A percentile compares a stretch with the other conserved stretches of the same genome.
These are phyloP conservation scores for Microtus pennsylvanicus DNA, from an alignment of 2,113 vertebrate species.

Conservation along the genomic window DNA sequence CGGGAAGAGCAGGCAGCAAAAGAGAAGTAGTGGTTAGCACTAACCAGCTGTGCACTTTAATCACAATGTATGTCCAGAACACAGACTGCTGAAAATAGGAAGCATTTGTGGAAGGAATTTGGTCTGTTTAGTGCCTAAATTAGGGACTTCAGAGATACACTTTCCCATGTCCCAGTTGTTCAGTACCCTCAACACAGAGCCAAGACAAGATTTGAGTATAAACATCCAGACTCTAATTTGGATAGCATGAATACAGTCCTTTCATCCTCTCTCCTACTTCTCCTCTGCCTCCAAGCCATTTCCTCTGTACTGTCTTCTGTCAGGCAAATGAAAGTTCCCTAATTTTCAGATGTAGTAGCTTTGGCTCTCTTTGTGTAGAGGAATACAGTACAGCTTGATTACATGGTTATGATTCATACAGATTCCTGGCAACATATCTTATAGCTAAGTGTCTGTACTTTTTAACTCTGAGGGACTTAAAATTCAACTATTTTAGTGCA, in stretches of 20 bases:
- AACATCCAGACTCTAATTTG: conserved; percentile 83
- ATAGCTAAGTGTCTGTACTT: conserved; percentile 63
- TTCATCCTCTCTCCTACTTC: conserved; percentile 72
- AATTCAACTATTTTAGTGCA: conserved; percentile 68
- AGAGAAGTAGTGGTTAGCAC: conserved; percentile 31
- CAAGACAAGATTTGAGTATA: conserved; percentile 79
- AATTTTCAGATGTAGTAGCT: conserved; percentile 69
- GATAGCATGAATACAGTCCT: conserved; percentile 69
- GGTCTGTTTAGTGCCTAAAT: conserved; percentile 56
- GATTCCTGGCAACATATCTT: conserved; percentile 72
- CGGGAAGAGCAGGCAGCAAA: conserved; percentile 30
- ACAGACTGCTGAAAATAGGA: conserved; percentile 53
- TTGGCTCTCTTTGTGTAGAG: conserved; percentile 57
- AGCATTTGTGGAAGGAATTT: conserved; percentile 54
- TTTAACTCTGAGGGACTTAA: conserved; percentile 64
- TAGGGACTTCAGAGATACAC: conserved; percentile 67
- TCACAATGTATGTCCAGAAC: conserved; percentile 54
- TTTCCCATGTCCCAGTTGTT: conserved; percentile 76
- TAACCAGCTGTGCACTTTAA: conserved; percentile 14
- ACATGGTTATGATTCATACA: conserved; percentile 64
- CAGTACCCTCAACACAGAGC: conserved; percentile 70
- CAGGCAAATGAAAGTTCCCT: conserved; percentile 71
- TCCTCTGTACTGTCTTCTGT: conserved; percentile 79
- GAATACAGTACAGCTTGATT: conserved; percentile 48
- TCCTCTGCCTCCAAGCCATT: conserved; percentile 74